Base-by-base conservation (phyloP, 2,797 vertebrate genomes). In the Aulostomus chinensis region DNA sequence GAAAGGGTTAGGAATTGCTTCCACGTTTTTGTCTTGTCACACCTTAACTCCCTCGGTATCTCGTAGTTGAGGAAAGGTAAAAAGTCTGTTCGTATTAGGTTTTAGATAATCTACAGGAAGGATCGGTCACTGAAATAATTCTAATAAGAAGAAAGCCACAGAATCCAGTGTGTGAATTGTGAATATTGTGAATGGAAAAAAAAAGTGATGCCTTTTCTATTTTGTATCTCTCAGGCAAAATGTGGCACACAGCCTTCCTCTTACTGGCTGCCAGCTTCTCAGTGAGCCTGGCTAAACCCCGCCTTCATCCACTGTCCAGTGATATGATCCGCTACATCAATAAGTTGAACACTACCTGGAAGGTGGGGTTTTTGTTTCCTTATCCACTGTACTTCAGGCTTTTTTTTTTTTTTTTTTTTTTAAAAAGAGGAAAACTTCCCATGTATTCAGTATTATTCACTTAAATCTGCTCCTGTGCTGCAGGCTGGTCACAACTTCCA, bases 291-390 rank as follows among this genome's bases (percentile, higher is more conserved):
- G 89, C 85, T 42, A 6, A 86, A 34, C 90, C 91, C 3, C 60
- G 17, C 29, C 85, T 94, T 9, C 68, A 78, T 4, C 88, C 93
- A 0, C 82, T 97, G 63, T 96, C 96, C 0, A 71, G 29, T 0
- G 94, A 97, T 8, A 88, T 98, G 92, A 79, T 98, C 61, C 91
- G 94, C 81, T 93, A 93, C 41, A 89, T 99, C 78, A 99, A 99
- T 74, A 96, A 96, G 39, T 59, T 88, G 21, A 98, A 98, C 85
- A 94, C 93, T 4, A 97, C 96, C 3, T 99, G 97, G 97, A 91
- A 76, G 91, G 97, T 98, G 68, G 85, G 73, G 4, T 10, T 8
- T 25, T 15, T 29, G 13, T 8, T 13, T 2, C 1, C 36, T 17
- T n/a, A 9, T 11, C 6, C 25, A 3, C 9, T 29, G 4, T n/a